Conservation (phyloP, 2,113 vertebrate genomes). For the Apistogramma diplotaenia region DNA sequence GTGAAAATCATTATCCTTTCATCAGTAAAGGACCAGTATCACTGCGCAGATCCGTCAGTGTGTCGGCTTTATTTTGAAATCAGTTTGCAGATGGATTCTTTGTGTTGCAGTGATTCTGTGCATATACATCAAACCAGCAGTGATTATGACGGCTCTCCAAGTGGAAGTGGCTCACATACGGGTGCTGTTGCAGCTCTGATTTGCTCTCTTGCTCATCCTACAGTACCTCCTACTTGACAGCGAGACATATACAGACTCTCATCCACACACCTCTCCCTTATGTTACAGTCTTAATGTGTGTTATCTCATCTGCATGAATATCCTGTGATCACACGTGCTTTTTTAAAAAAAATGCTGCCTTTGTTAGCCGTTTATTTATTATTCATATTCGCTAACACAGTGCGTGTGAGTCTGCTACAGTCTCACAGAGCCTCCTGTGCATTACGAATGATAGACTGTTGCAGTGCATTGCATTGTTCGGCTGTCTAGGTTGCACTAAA, state of each 20-base stretch:
- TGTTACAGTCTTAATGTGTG: neutral
- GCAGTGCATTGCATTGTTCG: neutral
- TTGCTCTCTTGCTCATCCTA: slow-evolving; percentile 6
- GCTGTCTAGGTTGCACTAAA: neutral
- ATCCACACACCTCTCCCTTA: neutral
- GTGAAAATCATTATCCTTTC: neutral
- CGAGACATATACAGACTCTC: neutral
- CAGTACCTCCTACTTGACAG: slow-evolving; percentile 12
- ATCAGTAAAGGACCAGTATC: neutral
- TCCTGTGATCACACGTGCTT: neutral
- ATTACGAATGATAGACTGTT: neutral
- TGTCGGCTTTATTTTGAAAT: neutral
- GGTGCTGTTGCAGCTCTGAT: slow-evolving; percentile 27
- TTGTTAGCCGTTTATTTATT: slow-evolving; percentile 15
- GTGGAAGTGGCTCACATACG: neutral
- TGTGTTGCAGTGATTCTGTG: neutral
- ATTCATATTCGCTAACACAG: neutral
- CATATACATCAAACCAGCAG: neutral
- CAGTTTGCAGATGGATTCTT: neutral
- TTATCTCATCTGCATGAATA: slow-evolving; percentile 5
- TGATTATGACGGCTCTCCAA: neutral
- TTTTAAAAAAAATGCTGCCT: neutral
- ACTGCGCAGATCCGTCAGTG: neutral
- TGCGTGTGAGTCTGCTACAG: neutral
- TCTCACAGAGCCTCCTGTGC: neutral